Evolutionary conservation across 1,140 invertebrate species (phyloP).

Genomic region (Drosophila kurseongensis): DNA sequence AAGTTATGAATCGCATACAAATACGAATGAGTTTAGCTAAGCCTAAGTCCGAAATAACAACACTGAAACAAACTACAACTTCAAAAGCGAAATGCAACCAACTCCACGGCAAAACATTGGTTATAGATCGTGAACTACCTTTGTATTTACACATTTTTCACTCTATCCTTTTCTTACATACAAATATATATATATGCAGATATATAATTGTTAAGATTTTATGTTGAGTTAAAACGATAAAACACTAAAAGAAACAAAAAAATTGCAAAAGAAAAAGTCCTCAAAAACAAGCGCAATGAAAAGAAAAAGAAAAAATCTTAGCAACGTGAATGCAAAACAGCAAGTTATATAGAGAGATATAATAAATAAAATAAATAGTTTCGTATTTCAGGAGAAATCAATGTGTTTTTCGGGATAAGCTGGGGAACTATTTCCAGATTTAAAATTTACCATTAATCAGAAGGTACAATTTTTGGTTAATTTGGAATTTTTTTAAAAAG

Average conservation of each 20-base stretch:
- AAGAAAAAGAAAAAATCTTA: slow-evolving; percentile 55
- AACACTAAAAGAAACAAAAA: slow-evolving; percentile 74
- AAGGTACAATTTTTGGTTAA: too few relatives aligned
- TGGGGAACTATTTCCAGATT: not conserved
- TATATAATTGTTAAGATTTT: slow-evolving; percentile 67
- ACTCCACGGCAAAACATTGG: slow-evolving; percentile 41
- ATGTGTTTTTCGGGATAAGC: not conserved
- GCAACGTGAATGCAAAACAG: slow-evolving; percentile 69
- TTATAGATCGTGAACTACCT: slow-evolving; percentile 53
- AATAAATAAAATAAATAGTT: slow-evolving; percentile 83
- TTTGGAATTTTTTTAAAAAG: not conserved
- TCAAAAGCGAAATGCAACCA: slow-evolving; percentile 37
- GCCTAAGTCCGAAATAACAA: slow-evolving; percentile 38
- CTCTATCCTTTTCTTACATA: slow-evolving; percentile 66
- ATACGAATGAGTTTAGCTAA: slow-evolving; percentile 64
- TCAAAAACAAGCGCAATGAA: slow-evolving; percentile 63
- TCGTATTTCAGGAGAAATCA: slow-evolving; percentile 71
- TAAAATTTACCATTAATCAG: not conserved
- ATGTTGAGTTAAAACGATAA: slow-evolving; percentile 76
- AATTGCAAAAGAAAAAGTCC: slow-evolving; percentile 69
- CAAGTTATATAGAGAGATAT: slow-evolving; percentile 79
- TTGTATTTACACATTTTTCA: slow-evolving; percentile 76
- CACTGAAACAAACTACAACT: slow-evolving; percentile 24
- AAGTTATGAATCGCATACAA: slow-evolving; percentile 69
- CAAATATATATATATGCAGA: slow-evolving; percentile 44